Evolutionary conservation across 2,888 invertebrate genomes (phyloP).

Genomic region (Terebella lapidaria): DNA sequence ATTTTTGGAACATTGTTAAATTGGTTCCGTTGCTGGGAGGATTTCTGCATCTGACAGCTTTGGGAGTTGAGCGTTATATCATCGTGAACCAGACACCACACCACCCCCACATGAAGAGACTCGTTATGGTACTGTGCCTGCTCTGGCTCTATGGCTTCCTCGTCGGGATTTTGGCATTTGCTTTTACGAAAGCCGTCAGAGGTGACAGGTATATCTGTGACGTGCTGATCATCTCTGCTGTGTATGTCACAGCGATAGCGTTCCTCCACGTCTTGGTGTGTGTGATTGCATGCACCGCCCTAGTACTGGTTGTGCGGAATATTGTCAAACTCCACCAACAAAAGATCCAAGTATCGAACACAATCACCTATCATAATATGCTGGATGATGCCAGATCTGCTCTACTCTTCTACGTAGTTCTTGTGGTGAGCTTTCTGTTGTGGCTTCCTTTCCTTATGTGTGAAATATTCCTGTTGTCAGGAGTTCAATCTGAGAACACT

Average conservation of each 20-base stretch:
- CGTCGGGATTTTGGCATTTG: background rate
- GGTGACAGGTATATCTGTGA: constrained; percentile 3
- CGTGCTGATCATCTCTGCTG: constrained; percentile 2
- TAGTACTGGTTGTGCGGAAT: constrained; percentile 1
- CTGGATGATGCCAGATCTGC: constrained; percentile 11
- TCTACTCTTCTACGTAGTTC: background rate
- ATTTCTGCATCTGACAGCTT: background rate
- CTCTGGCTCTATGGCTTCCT: constrained; percentile 7
- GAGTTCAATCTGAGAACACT: background rate
- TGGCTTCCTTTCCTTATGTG: constrained; percentile 10
- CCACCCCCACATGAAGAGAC: background rate
- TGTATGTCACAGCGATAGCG: background rate
- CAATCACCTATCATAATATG: constrained; percentile 15
- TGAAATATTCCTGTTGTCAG: background rate
- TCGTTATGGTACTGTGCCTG: background rate
- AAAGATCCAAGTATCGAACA: constrained; percentile 20
- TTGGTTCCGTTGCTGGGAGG: background rate
- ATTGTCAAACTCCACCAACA: constrained; percentile 12
- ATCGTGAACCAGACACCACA: background rate
- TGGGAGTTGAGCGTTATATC: constrained; percentile 4
- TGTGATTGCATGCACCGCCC: background rate
- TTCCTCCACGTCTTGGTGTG: background rate
- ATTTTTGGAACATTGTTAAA: constrained; percentile 3
- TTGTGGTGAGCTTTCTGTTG: background rate
- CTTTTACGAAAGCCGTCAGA: background rate